Evolutionary conservation across 2,113 vertebrate species (phyloP).

Genomic region (Progne subis): DNA sequence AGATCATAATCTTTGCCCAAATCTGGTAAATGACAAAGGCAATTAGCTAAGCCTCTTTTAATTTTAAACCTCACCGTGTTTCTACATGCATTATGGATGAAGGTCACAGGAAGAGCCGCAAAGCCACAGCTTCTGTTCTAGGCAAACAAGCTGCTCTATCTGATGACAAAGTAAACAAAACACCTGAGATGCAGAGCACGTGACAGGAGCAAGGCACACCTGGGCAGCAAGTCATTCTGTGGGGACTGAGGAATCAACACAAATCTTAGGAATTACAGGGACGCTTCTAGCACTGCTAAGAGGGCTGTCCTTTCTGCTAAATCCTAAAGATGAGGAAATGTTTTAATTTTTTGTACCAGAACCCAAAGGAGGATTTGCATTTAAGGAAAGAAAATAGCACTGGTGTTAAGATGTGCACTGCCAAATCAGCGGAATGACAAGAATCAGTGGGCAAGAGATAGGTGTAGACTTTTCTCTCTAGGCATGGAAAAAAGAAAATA

Average conservation of each 20-base stretch:
- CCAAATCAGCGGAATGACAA: neutral
- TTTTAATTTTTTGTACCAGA: neutral
- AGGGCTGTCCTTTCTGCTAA: neutral
- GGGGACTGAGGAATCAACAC: neutral
- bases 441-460: neutral
- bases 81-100: neutral
- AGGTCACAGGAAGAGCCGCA: neutral
- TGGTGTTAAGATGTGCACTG: neutral
- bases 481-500: neutral
- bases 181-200: neutral
- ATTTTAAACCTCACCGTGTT: neutral
- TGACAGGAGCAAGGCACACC: neutral
- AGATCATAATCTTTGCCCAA: neutral
- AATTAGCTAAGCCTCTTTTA: neutral
- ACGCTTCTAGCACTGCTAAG: neutral
- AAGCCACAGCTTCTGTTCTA: neutral
- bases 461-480: neutral
- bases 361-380: neutral
- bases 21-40: neutral
- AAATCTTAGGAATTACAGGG: neutral
- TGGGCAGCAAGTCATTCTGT: neutral
- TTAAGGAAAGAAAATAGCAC: conserved; percentile 3
- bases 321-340: neutral
- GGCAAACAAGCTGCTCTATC: neutral
- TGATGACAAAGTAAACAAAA: neutral